Evolutionary conservation across 2,888 invertebrate genomes (phyloP).

Genomic region (Anthophora plumipes): DNA sequence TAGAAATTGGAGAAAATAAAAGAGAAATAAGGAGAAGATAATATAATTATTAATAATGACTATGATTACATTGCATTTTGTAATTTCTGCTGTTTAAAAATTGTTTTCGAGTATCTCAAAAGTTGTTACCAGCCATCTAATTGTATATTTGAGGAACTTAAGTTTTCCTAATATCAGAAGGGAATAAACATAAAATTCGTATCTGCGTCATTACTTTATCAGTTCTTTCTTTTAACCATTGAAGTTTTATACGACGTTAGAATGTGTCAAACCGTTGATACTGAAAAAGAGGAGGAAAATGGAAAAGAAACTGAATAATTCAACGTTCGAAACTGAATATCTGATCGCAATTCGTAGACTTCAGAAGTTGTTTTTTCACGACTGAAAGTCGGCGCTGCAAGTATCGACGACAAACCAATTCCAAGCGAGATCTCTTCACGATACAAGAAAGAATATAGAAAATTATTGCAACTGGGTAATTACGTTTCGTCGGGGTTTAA

Average conservation of each 20-base stretch:
- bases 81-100: too few relatives aligned
- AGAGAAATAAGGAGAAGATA: too few relatives aligned
- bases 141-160: too few relatives aligned
- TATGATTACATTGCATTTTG: too few relatives aligned
- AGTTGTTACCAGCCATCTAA: too few relatives aligned
- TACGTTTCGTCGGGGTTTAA: constrained; percentile 42
- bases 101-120: too few relatives aligned
- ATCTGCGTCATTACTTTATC: too few relatives aligned
- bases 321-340: neutral
- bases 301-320: neutral
- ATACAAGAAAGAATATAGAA: constrained; percentile 19
- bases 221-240: neutral
- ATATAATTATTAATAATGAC: too few relatives aligned
- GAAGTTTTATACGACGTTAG: neutral
- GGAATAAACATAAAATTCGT: too few relatives aligned
- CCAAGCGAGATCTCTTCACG: constrained; percentile 15
- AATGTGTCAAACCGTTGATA: neutral
- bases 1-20: too few relatives aligned
- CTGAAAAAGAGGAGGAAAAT: neutral
- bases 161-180: too few relatives aligned
- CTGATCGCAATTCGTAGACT: neutral
- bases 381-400: neutral
- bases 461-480: constrained; percentile 47
- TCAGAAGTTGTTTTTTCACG: neutral
- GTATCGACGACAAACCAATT: constrained; percentile 14